Evolutionary conservation across 2,113 vertebrate species (phyloP).

Genomic region (Lampris megalopsis): DNA sequence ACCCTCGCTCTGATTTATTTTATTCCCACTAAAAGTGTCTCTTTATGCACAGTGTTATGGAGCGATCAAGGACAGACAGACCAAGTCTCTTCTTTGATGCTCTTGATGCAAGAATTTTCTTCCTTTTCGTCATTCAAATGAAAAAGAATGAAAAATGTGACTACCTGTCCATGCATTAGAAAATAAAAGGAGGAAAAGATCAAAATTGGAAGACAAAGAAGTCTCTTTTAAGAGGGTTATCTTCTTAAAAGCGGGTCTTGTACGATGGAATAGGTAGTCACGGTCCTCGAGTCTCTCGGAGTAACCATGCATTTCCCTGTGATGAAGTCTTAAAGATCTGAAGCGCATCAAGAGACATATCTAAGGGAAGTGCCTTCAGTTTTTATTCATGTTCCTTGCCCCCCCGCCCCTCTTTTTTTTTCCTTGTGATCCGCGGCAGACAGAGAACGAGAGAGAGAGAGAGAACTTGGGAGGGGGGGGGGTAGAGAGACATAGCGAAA

Average conservation of each 20-base stretch:
- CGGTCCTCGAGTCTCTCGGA: slow-evolving; percentile 63
- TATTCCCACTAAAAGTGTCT: slow-evolving; percentile 25
- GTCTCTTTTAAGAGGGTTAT: slow-evolving; percentile 26
- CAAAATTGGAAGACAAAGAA: slow-evolving; percentile 28
- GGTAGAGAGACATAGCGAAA: slow-evolving; percentile 6
- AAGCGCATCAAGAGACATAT: slow-evolving; percentile 80
- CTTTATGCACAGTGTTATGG: neutral
- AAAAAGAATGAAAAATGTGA: slow-evolving; percentile 16
- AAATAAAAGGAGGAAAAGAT: slow-evolving; percentile 51
- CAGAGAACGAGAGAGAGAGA: slow-evolving; percentile 46
- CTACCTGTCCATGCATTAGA: slow-evolving; percentile 49
- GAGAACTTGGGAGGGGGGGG: slow-evolving; percentile 15
- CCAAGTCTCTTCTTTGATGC: slow-evolving; percentile 37
- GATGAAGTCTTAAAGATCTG: slow-evolving; percentile 81
- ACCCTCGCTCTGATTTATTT: slow-evolving; percentile 7
- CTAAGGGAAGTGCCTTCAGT: slow-evolving; percentile 79
- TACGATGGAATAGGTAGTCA: slow-evolving; percentile 65
- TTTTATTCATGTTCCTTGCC: slow-evolving; percentile 81
- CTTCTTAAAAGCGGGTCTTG: slow-evolving; percentile 62
- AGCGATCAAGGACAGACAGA: slow-evolving; percentile 42
- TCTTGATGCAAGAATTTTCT: neutral
- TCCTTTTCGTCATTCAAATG: slow-evolving; percentile 24
- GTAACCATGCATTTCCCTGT: slow-evolving; percentile 69
- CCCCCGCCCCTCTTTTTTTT: slow-evolving; percentile 40
- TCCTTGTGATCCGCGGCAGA: slow-evolving; percentile 74